Base-by-base conservation (phyloP, 2,888 invertebrate genomes). In the Chydorus sphaericus region DNA sequence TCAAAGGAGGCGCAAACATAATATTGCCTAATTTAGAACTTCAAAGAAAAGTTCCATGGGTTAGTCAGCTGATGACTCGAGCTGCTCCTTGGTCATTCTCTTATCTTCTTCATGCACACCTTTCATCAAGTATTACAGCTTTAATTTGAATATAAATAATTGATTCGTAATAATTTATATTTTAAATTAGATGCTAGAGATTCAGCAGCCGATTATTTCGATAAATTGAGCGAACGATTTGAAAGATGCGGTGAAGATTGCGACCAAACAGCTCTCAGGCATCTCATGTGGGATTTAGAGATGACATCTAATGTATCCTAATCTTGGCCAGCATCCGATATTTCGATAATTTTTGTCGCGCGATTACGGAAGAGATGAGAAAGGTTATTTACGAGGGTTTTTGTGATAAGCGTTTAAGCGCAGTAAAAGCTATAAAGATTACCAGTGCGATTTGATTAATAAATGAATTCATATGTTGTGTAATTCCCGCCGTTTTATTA, bases 281-380 rank as follows among this genome's bases (percentile, higher is more conserved):
- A 69, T 58, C 61, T 69, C 54, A 61, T 68, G 37, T 68, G 65
- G 65, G 68, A 69, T 58, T 59, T 60, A 44, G 57, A 57, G 23
- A 61, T 60, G 23, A 59, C 62, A 3, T 50, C 56, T 26, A 60
- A 59, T 16, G 48, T 62, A 8, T 57, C 59, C 51, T 56, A 62
- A 54, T 58, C 50, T 26, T 63, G 64, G 59, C 28, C 48, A 64
- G 31, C 60, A 58, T 38, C 62, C n/a, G n/a, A n/a, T n/a, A n/a
- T n/a, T n/a, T n/a, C n/a, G n/a, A n/a, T n/a, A n/a, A n/a, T n/a
- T n/a, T n/a, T n/a, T n/a, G n/a, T n/a, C n/a, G n/a, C n/a, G n/a
- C n/a, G n/a, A n/a, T n/a, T n/a, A n/a, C n/a, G n/a, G n/a, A n/a
- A n/a, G n/a, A n/a, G n/a, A n/a, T n/a, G n/a, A n/a, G n/a, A n/a